Evolutionary conservation across 2,888 invertebrate species (phyloP).

Genomic region (Elegia similella): DNA sequence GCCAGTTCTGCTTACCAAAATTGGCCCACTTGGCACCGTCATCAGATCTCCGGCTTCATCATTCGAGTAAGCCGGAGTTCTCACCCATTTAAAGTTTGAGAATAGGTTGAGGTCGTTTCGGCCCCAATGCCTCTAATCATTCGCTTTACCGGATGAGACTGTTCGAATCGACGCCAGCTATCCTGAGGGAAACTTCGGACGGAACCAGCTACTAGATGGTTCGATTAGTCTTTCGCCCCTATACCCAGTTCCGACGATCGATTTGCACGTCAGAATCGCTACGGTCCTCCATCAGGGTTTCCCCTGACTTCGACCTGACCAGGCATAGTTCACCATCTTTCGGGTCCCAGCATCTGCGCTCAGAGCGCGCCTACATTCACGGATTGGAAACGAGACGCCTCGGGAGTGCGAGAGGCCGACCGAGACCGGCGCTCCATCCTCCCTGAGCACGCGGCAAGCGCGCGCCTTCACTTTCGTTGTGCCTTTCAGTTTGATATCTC

Average conservation of each 20-base stretch:
- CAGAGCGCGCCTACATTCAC: slow-evolving; percentile 76
- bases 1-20: slow-evolving; percentile 91
- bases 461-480: too few relatives aligned
- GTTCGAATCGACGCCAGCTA: slow-evolving; percentile 78
- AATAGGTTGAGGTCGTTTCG: slow-evolving; percentile 88
- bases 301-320: slow-evolving; percentile 86
- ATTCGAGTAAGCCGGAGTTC: slow-evolving; percentile 83
- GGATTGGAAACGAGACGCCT: slow-evolving; percentile 77
- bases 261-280: slow-evolving; percentile 90
- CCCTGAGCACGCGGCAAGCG: slow-evolving; percentile 31
- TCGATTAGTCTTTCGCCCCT: slow-evolving; percentile 88
- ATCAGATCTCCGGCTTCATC: slow-evolving; percentile 77
- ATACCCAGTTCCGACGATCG: slow-evolving; percentile 89
- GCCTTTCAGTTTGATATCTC: too few relatives aligned
- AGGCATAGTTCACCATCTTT: slow-evolving; percentile 89
- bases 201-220: slow-evolving; percentile 90
- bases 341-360: slow-evolving; percentile 87
- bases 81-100: slow-evolving; percentile 90
- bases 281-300: slow-evolving; percentile 87
- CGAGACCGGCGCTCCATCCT: slow-evolving; percentile 71
- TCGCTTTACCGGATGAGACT: slow-evolving; percentile 88
- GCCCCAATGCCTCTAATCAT: slow-evolving; percentile 87
- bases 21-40: slow-evolving; percentile 86
- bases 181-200: slow-evolving; percentile 89
- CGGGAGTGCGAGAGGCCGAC: slow-evolving; percentile 77